phyloP scores from a whole-genome alignment of 2,888 invertebrate genomes.

The Ceraclea dissimilis region DNA sequence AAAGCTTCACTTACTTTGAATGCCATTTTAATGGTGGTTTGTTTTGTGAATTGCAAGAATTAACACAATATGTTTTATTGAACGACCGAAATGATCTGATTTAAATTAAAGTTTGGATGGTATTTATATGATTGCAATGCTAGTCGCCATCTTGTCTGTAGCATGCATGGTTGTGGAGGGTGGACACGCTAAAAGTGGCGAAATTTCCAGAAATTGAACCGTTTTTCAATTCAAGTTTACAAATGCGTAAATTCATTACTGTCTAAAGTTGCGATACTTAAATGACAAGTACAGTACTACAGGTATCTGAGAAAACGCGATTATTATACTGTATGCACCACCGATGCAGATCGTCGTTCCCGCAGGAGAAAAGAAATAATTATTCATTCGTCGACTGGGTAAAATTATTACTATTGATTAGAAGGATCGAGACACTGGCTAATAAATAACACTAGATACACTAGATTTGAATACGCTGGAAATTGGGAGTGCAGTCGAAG shows the following conservation, averaged over 20 bases:
- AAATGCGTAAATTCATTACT: not conserved
- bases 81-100: slow-evolving; percentile 2
- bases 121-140: not conserved
- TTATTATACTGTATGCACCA: too few species aligned
- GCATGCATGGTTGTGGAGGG: not conserved
- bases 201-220: not conserved
- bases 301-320: not conserved
- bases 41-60: not conserved
- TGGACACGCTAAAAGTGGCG: slow-evolving; percentile 7
- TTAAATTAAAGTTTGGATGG: not conserved
- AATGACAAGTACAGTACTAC: not conserved
- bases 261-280: not conserved
- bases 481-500: not conserved
- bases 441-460: too few species aligned
- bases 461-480: not conserved
- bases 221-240: not conserved
- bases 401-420: too few species aligned
- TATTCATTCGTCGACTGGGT: too few species aligned
- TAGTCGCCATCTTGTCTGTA: slow-evolving; percentile 6
- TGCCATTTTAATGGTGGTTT: slow-evolving; percentile 4
- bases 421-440: too few species aligned
- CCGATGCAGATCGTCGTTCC: too few species aligned
- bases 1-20: slow-evolving; percentile 5
- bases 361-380: too few species aligned
- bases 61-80: not conserved